Conservation (phyloP, 2,113 vertebrate genomes). For the Megaptera novaeangliae region DNA sequence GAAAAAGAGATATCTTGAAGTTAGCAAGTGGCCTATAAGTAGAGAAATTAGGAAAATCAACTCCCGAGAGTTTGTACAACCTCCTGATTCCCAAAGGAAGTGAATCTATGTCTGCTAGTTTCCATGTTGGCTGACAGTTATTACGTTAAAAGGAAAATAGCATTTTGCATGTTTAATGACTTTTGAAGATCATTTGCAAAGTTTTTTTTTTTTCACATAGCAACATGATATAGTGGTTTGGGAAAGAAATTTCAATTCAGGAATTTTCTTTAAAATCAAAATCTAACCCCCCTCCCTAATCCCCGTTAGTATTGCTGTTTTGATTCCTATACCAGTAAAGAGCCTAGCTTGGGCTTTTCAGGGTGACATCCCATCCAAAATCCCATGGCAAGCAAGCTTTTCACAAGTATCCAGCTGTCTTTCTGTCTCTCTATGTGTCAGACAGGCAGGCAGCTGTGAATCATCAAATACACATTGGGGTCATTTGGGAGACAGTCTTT, state of each 20-base stretch:
- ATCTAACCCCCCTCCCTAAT: neutral
- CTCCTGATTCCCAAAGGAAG: neutral
- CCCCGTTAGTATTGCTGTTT: neutral
- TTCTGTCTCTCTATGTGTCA: neutral
- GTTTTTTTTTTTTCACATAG: neutral
- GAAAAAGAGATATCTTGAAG: neutral
- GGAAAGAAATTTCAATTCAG: slow-evolving; percentile 10
- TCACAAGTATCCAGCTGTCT: neutral
- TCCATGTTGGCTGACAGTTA: neutral
- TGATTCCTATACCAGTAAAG: neutral
- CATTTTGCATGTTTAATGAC: neutral
- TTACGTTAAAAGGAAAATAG: neutral
- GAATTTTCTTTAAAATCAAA: neutral
- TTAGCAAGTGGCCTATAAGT: neutral
- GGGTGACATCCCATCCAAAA: neutral
- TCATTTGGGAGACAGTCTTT: neutral
- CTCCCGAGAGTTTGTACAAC: neutral
- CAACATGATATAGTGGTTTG: neutral
- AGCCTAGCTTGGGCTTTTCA: neutral
- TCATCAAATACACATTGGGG: neutral
- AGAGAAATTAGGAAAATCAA: neutral
- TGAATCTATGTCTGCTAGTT: neutral
- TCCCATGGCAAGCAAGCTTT: neutral
- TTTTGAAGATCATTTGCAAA: neutral
- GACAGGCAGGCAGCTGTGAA: slow-evolving; percentile 19